Base-by-base conservation (phyloP, 2,113 vertebrate genomes). In the Atrichornis clamosus region DNA sequence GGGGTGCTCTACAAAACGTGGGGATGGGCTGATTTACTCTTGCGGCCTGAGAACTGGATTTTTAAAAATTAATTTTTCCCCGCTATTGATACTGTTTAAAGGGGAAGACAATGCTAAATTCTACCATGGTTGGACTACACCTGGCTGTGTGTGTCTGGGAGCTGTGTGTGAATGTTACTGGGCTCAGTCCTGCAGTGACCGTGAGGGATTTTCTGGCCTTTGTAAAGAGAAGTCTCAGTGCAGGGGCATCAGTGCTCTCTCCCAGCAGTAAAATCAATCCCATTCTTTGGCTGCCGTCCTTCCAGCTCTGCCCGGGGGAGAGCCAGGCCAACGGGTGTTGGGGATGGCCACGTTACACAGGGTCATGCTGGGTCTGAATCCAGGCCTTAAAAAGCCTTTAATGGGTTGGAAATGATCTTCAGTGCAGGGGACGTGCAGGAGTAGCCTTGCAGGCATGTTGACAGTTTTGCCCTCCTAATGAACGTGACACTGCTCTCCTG, bases 341-440 rank as follows among this genome's bases (percentile, higher is more conserved):
- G 72, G 78, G 76, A 73, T 32, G 50, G 46, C 75, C 28, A 32
- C 1, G 44, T 53, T 89, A 16, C 19, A 8, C 30, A 63, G 62
- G 60, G 65, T 82, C 90, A 9, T 75, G 20, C 44, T 75, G 73
- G 81, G 69, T 78, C 69, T 94, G 84, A 67, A 75, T 56, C n/a
- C 55, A 65, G 74, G 16, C 83, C 84, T 87, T 76, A 67, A 93
- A 94, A 78, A 75, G 35, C 65, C 62, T 89, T 75, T 87, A 95
- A 91, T 87, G 70, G 70, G n/a, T 52, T 91, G 89, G 93, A 94
- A 95, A 87, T 91, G 73, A 93, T 94, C 87, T 35, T 93, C 78
- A 94, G 93, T 89, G 74, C 65, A 76, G 84, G 62, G 95, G 70
- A 82, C 64, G 3, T 63, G 47, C 92, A 84, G 79, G 41, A 90